phyloP scores from a whole-genome alignment of 1,140 invertebrate species.

The Pseudomyrmex flavicornis region DNA sequence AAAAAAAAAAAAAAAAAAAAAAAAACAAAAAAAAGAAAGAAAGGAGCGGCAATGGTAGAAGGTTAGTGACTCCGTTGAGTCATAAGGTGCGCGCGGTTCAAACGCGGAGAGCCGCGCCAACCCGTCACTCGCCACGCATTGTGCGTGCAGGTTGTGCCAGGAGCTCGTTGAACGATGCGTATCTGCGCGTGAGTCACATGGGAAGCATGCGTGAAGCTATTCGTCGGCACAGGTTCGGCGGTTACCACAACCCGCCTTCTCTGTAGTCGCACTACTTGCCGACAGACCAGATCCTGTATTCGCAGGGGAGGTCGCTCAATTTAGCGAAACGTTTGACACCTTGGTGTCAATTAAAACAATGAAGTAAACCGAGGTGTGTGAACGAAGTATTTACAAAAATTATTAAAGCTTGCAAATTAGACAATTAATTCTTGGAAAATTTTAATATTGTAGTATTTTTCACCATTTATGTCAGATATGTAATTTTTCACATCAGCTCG shows the following conservation, averaged over 20 bases:
- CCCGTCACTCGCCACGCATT: conserved; percentile 71
- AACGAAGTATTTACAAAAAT: too few species aligned
- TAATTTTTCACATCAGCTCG: not conserved
- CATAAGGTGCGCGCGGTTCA: conserved; percentile 71
- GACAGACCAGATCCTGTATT: not conserved
- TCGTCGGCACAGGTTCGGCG: conserved; percentile 71
- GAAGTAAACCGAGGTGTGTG: not conserved
- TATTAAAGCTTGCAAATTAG: too few species aligned
- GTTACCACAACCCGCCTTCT: conserved; percentile 17
- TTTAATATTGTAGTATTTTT: not conserved
- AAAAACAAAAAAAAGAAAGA: conserved; percentile 1
- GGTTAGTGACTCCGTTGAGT: conserved; percentile 82
- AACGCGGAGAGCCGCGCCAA: conserved; percentile 52
- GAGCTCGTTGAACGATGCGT: conserved; percentile 75
- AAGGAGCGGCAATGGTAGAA: conserved; percentile 53
- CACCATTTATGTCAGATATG: not conserved
- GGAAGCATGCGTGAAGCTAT: conserved; percentile 77
- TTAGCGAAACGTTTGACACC: not conserved
- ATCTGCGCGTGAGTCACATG: conserved; percentile 78
- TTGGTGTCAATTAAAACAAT: not conserved
- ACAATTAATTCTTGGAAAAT: not conserved
- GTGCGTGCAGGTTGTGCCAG: conserved; percentile 73
- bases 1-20: conserved; percentile 15
- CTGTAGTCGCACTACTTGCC: not conserved
- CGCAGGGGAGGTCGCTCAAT: conserved; percentile 1